These are phyloP conservation scores for Cartodere bifasciata DNA, from an alignment of 2,888 invertebrate genomes.

Conservation along the genomic window DNA sequence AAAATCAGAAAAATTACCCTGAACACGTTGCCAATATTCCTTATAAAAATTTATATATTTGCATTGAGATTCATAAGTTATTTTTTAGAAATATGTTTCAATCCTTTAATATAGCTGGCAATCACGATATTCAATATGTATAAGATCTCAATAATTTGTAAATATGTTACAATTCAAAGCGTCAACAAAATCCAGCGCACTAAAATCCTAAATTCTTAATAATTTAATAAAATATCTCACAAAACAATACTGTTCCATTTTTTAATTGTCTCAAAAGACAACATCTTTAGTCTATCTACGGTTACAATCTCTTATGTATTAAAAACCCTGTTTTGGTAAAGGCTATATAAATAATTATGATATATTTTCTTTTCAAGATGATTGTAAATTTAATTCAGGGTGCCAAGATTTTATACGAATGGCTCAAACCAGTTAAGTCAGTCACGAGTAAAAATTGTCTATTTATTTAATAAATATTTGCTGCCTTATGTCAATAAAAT, in stretches of 20 bases:
- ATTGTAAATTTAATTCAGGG: conserved; percentile 28
- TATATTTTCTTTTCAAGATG: conserved; percentile 29
- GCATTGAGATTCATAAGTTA: conserved; percentile 16
- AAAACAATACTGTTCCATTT: conserved; percentile 29
- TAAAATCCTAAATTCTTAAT: too few relatives aligned
- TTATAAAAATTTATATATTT: conserved; percentile 16
- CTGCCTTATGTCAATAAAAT: too few relatives aligned
- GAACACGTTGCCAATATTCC: conserved; percentile 25
- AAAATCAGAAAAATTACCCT: conserved; percentile 24
- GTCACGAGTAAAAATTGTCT: too few relatives aligned
- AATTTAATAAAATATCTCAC: conserved; percentile 25
- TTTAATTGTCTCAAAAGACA: conserved; percentile 23
- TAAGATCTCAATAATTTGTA: conserved; percentile 14
- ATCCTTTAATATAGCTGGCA: conserved; percentile 13
- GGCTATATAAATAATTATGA: conserved; percentile 36
- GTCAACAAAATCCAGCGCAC: too few relatives aligned
- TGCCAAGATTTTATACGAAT: conserved; percentile 11
- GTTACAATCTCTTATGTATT: conserved; percentile 33
- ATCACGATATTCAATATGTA: conserved; percentile 10
- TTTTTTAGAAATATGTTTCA: conserved; percentile 12
- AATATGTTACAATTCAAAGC: too few relatives aligned
- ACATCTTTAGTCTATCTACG: conserved; percentile 26
- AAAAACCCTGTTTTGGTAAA: conserved; percentile 38
- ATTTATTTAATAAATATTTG: too few relatives aligned
- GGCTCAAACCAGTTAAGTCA: too few relatives aligned